These are phyloP conservation scores for Otocyon megalotis DNA, from an alignment of 2,113 vertebrate species.

Conservation along the genomic window DNA sequence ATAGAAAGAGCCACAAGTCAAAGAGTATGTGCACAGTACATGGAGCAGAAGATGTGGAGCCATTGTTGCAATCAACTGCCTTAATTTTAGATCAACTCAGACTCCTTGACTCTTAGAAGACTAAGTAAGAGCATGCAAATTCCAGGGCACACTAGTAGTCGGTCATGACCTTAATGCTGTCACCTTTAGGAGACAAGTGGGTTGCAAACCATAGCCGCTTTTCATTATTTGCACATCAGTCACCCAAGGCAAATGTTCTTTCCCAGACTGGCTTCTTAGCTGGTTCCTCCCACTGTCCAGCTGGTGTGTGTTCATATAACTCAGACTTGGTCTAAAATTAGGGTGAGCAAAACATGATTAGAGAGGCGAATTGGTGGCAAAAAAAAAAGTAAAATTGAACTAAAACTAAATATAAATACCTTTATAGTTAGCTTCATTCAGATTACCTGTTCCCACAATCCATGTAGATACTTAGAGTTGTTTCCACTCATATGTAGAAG, in stretches of 20 bases:
- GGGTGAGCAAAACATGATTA: conserved; percentile 49
- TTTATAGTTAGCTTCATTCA: conserved; percentile 1
- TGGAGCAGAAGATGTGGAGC: neutral
- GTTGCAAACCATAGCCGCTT: neutral
- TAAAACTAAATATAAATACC: conserved; percentile 8
- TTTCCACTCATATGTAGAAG: neutral
- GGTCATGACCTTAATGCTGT: neutral
- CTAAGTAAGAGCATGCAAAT: neutral
- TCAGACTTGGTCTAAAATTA: conserved; percentile 52
- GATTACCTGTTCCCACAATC: neutral
- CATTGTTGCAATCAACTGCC: neutral
- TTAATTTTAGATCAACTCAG: neutral
- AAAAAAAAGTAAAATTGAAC: neutral
- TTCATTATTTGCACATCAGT: neutral
- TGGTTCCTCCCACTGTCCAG: conserved; percentile 43
- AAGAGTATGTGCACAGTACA: neutral
- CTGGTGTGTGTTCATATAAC: neutral
- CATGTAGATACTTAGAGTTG: neutral
- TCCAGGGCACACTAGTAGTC: neutral
- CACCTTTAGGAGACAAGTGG: neutral
- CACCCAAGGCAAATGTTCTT: conserved; percentile 33
- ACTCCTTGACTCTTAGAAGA: neutral
- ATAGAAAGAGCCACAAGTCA: neutral
- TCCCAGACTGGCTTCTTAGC: conserved; percentile 8
- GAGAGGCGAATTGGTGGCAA: neutral